Conservation (phyloP, 2,113 vertebrate species). For the Nipponia nippon region DNA sequence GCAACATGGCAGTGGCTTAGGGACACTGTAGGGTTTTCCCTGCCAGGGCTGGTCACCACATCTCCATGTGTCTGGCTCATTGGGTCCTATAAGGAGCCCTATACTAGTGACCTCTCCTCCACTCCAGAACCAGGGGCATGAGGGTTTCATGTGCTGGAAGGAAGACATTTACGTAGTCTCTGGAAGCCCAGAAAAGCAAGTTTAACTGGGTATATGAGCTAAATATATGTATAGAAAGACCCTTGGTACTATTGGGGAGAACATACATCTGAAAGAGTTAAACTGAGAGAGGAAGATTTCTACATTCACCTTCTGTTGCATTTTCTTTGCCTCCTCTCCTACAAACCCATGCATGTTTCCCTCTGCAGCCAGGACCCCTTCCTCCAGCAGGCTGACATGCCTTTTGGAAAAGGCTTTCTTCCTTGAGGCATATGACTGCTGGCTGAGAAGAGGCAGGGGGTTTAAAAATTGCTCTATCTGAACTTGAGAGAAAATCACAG, state of each 20-base stretch:
- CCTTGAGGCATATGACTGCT: background rate
- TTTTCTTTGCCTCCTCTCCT: background rate
- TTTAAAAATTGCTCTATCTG: background rate
- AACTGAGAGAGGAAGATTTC: background rate
- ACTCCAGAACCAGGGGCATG: background rate
- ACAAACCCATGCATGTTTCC: background rate
- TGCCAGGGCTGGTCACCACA: background rate
- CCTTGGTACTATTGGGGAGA: background rate
- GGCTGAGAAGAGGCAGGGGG: background rate
- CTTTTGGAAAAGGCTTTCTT: background rate
- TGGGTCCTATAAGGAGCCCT: background rate
- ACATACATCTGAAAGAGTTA: background rate
- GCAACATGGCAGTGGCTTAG: background rate
- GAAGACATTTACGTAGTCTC: background rate
- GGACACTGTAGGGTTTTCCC: background rate
- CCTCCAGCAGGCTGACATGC: background rate
- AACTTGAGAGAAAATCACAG: background rate
- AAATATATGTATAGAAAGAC: background rate
- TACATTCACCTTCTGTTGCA: background rate
- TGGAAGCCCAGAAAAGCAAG: background rate
- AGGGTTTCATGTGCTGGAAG: background rate
- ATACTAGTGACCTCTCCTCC: background rate
- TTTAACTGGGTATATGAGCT: background rate
- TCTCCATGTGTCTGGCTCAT: background rate
- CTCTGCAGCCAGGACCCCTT: background rate